These are phyloP conservation scores for Chloropsis cyanopogon DNA, from an alignment of 2,113 vertebrate species.

Conservation along the genomic window DNA sequence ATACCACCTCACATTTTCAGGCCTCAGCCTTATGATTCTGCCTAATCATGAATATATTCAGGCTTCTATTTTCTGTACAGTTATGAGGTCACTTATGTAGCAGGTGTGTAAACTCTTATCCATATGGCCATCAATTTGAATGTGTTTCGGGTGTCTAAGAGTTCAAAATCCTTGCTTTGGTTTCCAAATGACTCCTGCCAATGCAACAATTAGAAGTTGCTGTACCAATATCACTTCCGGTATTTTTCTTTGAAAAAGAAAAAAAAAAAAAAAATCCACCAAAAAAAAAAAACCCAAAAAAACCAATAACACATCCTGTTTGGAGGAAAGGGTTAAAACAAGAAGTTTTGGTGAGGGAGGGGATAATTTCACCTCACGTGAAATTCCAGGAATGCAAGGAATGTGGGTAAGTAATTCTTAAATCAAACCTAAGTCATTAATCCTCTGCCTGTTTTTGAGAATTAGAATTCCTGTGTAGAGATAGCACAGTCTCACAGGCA, in stretches of 20 bases:
- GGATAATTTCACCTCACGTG: neutral
- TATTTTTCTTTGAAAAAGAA: neutral
- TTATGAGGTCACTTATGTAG: neutral
- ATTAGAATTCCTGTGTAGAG: neutral
- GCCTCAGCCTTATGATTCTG: neutral
- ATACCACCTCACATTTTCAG: neutral
- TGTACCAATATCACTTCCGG: neutral
- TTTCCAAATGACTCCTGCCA: neutral
- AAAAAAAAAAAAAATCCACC: neutral
- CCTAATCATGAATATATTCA: neutral
- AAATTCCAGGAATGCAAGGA: neutral
- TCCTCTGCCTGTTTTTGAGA: neutral
- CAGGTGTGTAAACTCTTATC: neutral
- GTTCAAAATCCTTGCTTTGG: neutral
- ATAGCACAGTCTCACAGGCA: neutral
- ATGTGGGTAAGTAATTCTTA: neutral
- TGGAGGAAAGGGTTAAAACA: neutral
- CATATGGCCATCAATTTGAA: neutral
- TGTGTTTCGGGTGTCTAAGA: neutral
- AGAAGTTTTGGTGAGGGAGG: neutral
- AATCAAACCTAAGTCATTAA: neutral
- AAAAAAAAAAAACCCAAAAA: too few species aligned
- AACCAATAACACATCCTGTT: rapidly evolving
- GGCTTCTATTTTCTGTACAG: neutral
- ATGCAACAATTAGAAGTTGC: neutral